These are phyloP conservation scores for Thalpophila matura DNA, from an alignment of 2,888 invertebrate species.

Conservation along the genomic window DNA sequence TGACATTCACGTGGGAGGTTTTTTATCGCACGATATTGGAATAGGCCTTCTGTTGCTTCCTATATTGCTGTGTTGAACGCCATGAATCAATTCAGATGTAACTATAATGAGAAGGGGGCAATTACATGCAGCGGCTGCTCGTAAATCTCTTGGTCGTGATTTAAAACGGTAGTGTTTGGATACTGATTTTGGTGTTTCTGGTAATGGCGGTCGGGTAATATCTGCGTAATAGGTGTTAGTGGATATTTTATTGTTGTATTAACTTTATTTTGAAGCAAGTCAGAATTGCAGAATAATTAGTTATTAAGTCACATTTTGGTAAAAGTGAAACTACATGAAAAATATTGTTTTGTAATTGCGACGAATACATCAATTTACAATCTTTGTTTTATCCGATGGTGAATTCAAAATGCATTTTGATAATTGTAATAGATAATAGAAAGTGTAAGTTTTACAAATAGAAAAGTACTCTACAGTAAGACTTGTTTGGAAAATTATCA, in stretches of 20 bases:
- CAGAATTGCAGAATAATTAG: background rate
- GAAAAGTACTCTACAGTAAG: background rate
- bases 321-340: too few relatives aligned
- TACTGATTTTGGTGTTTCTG: conserved; percentile 30
- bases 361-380: too few relatives aligned
- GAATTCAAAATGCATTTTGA: too few relatives aligned
- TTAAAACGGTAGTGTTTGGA: conserved; percentile 40
- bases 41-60: conserved; percentile 27
- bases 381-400: too few relatives aligned
- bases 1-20: conserved; percentile 26
- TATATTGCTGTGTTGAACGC: conserved; percentile 32
- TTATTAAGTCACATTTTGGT: too few relatives aligned
- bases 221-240: conserved; percentile 1
- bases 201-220: conserved; percentile 1
- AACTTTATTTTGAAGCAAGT: too few relatives aligned
- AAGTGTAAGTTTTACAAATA: background rate
- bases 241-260: background rate
- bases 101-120: conserved; percentile 70
- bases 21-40: conserved; percentile 13
- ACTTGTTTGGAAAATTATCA: background rate
- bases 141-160: conserved; percentile 57
- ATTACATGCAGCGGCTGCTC: conserved; percentile 60
- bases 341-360: too few relatives aligned
- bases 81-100: conserved; percentile 72
- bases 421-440: too few relatives aligned